Evolutionary conservation across 2,797 vertebrate species (phyloP).

Genomic region (Sebastes trivittatus): DNA sequence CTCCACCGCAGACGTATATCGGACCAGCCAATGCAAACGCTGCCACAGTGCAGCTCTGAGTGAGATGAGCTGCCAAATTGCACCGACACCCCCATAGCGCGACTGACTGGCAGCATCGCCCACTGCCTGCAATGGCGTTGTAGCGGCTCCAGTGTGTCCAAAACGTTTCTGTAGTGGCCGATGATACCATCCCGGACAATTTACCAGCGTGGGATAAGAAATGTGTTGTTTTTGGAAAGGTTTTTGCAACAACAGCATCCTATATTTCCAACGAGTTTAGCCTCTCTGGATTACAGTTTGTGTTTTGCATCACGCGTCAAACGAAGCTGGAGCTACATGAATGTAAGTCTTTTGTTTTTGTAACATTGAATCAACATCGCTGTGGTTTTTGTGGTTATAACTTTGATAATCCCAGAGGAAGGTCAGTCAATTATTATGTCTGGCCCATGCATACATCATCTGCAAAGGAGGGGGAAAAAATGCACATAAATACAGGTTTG

Average conservation of each 20-base stretch:
- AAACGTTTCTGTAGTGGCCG: constrained; percentile 62
- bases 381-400: constrained; percentile 33
- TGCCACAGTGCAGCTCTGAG: constrained; percentile 13
- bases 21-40: not conserved
- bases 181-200: constrained; percentile 54
- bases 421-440: not conserved
- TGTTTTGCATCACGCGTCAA: constrained; percentile 39
- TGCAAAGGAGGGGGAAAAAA: not conserved
- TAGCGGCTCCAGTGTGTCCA: constrained; percentile 71
- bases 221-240: constrained; percentile 34
- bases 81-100: constrained; percentile 67
- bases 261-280: constrained; percentile 9
- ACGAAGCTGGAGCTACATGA: constrained; percentile 60
- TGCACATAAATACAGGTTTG: constrained; percentile 21
- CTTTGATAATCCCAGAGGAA: constrained; percentile 1
- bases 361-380: constrained; percentile 62
- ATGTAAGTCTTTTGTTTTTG: constrained; percentile 87
- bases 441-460: not conserved
- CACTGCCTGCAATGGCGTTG: constrained; percentile 83
- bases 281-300: constrained; percentile 53
- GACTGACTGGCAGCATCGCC: constrained; percentile 71
- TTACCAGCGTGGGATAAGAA: constrained; percentile 26
- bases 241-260: constrained; percentile 35
- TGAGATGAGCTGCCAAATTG: constrained; percentile 35
- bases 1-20: not conserved